Percentiles rank a stretch among this genome's conserved stretches.
These are phyloP conservation scores for Pandemis corylana DNA, from an alignment of 2,888 invertebrate genomes.

Conservation along the genomic window DNA sequence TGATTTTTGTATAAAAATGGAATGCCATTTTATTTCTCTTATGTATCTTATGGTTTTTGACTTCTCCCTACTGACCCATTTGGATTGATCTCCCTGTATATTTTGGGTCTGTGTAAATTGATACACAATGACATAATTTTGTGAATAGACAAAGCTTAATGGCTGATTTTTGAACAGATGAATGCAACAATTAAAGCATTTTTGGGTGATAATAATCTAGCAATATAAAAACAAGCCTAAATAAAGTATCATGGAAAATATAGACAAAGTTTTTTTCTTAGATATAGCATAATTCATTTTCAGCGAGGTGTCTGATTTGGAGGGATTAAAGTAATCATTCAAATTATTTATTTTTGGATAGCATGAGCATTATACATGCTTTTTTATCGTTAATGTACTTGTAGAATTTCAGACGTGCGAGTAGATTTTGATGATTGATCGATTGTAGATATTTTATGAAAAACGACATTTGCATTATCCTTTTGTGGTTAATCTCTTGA, in stretches of 20 bases:
- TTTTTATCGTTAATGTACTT: conserved; percentile 15
- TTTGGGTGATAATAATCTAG: no score
- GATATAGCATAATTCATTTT: neutral
- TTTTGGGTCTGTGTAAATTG: no score
- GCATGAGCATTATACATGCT: neutral
- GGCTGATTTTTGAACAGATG: no score
- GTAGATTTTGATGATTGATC: conserved; percentile 29
- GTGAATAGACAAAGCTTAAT: no score
- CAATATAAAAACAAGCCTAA: neutral
- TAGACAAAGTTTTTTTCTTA: neutral
- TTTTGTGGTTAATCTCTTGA: conserved; percentile 2
- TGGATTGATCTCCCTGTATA: no score
- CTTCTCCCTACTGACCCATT: no score
- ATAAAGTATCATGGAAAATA: neutral
- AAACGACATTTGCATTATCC: conserved; percentile 16
- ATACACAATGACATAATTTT: no score
- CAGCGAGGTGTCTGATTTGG: neutral
- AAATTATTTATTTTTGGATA: conserved; percentile 9
- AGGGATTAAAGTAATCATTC: conserved; percentile 22
- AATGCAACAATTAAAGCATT: no score
- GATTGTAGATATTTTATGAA: conserved; percentile 9
- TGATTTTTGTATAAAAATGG: no score
- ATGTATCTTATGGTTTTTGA: no score
- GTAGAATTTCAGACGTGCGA: conserved; percentile 17
- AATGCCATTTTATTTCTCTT: no score